Evolutionary conservation across 2,888 invertebrate genomes (phyloP).

Genomic region (Candidula unifasciata): DNA sequence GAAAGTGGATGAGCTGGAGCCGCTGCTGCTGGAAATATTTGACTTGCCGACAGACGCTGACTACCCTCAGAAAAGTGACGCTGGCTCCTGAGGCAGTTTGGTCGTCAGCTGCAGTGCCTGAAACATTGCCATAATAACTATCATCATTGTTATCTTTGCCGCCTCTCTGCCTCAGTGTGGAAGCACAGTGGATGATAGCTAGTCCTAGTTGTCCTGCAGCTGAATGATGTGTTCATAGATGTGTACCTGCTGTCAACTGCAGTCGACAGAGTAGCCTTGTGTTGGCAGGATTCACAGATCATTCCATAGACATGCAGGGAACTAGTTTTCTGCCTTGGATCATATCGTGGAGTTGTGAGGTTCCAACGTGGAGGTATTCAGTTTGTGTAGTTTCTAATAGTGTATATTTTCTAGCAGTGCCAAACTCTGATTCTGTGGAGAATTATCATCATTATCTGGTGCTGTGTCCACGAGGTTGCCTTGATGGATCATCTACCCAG

Average conservation of each 20-base stretch:
- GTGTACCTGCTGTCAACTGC: background rate
- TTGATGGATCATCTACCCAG: too few relatives aligned
- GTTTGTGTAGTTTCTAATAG: too few relatives aligned
- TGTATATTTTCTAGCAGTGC: too few relatives aligned
- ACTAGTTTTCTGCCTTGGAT: too few relatives aligned
- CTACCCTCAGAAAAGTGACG: background rate
- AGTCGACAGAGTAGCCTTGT: too few relatives aligned
- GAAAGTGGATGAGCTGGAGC: slow-evolving; percentile 92
- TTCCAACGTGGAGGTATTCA: too few relatives aligned
- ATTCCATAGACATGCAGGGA: too few relatives aligned
- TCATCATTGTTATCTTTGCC: background rate
- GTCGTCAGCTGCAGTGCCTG: background rate
- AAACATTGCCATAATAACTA: background rate
- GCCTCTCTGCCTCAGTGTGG: background rate
- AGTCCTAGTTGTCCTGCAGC: background rate
- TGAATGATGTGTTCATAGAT: background rate
- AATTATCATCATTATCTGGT: too few relatives aligned
- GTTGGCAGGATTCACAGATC: too few relatives aligned
- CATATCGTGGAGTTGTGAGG: too few relatives aligned
- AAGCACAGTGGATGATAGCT: background rate
- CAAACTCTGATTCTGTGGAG: too few relatives aligned
- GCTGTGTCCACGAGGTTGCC: too few relatives aligned
- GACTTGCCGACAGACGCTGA: slow-evolving; percentile 81
- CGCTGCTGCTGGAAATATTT: slow-evolving; percentile 94
- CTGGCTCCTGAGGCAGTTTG: background rate